Base-by-base conservation (phyloP, 2,888 invertebrate species). In the Troides aeacus region DNA sequence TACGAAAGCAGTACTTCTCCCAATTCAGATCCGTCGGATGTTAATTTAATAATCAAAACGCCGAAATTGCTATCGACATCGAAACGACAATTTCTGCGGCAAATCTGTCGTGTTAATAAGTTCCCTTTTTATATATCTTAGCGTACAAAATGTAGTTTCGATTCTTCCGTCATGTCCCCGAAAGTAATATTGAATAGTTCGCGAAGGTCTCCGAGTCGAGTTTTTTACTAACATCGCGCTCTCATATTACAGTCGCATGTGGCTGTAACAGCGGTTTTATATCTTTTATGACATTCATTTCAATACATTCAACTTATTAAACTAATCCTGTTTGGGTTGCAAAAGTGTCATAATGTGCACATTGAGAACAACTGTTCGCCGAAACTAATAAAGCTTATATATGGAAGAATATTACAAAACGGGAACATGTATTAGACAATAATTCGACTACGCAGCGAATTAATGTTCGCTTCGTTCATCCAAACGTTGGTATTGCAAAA, bases 151-250 rank as follows among this genome's bases (percentile, higher is more conserved):
- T 67, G 70, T 67, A 56, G 63, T 63, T 70, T 53, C 66, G 61
- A 70, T 70, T 64, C 61, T 42, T 70, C 64, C 67, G 66, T 67
- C 66, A 66, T 39, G 64, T 23, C 42, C 53, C 59, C 62, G 30
- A 67, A 60, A 60, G 63, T 64, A 64, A 66, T 70, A 70, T 67
- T 67, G 70, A 67, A 70, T 70, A 70, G 66, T 70, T 70, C 59
- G 66, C 56, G 56, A 60, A 39, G 30, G 70, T 64, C 70, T 67
- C 57, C 57, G 70, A 66, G 64, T 70, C 66, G 30, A 53, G 66
- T 64, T 70, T 70, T 70, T 70, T 66, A 70, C 70, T 66, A 60
- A 67, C 60, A 70, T 64, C 66, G 63, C 64, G 66, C 70, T 60
- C 61, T 67, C 42, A 66, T 67, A 70, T 70, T 66, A 64, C 70